These are phyloP conservation scores for roundworm (Caenorhabditis elegans) DNA, from an alignment of 1,140 invertebrate genomes.

Conservation along the genomic window WBcel235 BX284606.5:5571001-5571500, in stretches of 20 bases:
- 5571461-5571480: neutral
- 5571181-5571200: neutral
- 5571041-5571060: no score
- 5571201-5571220: neutral
- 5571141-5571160: slow-evolving; percentile 29
- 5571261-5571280: neutral
- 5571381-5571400: slow-evolving; percentile 23
- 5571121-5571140: slow-evolving; percentile 12
- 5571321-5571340: neutral
- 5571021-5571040: no score
- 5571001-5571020: no score
- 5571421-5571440: neutral
- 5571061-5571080: no score
- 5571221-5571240: neutral
- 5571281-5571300: neutral
- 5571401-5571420: neutral
- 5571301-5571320: neutral
- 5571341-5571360: no score
- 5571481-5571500: slow-evolving; percentile 14
- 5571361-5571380: no score
- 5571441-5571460: neutral
- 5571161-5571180: slow-evolving; percentile 1
- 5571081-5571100: no score
- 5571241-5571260: slow-evolving; percentile 15
- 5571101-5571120: slow-evolving; percentile 26